Evolutionary conservation across 37 sponge, comb jelly and placozoan species (phyloP), one percentile per base, ranked within the genome.

Genomic region (Halichondria panicea): DNA sequence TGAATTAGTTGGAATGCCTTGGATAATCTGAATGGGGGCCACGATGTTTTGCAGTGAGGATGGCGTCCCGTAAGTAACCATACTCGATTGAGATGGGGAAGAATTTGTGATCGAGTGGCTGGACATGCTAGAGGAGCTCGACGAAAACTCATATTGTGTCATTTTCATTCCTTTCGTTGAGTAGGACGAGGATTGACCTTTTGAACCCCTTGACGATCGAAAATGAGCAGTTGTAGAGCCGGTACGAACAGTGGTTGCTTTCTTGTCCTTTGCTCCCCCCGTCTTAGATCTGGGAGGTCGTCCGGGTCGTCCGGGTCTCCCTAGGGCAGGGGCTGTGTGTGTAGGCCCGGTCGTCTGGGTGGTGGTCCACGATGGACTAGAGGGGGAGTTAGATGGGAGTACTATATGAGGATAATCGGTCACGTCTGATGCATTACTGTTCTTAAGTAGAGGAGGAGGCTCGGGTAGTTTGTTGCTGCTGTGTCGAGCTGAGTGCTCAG

Each of bases 71-170:
- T 11, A 11, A 48, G 52, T 15, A 18, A 11, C 52, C 52, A 46
- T n/a, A 7, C 21, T 7, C n/a, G n/a, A n/a, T n/a, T n/a, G n/a
- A n/a, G n/a, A n/a, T n/a, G n/a, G n/a, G n/a, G n/a, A n/a, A n/a
- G n/a, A n/a, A n/a, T n/a, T n/a, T n/a, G n/a, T n/a, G n/a, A n/a
- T n/a, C n/a, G n/a, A n/a, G n/a, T n/a, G n/a, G n/a, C n/a, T n/a
- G n/a, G n/a, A n/a, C n/a, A n/a, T n/a, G n/a, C n/a, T n/a, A n/a
- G n/a, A n/a, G n/a, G n/a, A n/a, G n/a, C n/a, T n/a, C n/a, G 72
- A 72, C 37, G 40, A 46, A 43, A 75, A 60, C 63, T 75, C 45
- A 63, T 75, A 75, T n/a, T 75, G 75, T 28, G 75, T 75, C 75
- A 75, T 36, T 31, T 61, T 75, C 38, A 75, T 75, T 0, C 55